Conservation (phyloP, 2,797 vertebrate genomes). For the Kryptopterus vitreolus region DNA sequence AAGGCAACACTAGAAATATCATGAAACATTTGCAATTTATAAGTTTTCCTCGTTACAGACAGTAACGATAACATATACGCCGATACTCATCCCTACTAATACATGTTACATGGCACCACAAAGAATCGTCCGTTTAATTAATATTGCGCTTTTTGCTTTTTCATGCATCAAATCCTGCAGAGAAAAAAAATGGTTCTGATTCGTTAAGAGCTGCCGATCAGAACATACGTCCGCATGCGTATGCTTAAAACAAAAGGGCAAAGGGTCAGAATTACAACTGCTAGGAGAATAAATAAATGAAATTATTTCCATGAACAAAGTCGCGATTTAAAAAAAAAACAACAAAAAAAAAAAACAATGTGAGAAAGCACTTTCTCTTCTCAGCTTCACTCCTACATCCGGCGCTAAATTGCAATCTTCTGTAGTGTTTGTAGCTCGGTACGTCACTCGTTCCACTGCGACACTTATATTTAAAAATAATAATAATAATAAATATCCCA, state of each 20-base stretch:
- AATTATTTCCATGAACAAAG: constrained; percentile 1
- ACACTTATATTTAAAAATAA: constrained; percentile 36
- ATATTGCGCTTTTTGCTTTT: too few relatives aligned
- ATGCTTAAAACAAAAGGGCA: too few relatives aligned
- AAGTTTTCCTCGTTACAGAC: too few relatives aligned
- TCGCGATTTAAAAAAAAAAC: not conserved
- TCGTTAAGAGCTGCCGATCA: too few relatives aligned
- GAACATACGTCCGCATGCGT: not conserved
- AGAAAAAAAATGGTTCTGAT: not conserved
- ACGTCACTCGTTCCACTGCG: constrained; percentile 56
- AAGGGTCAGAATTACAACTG: too few relatives aligned
- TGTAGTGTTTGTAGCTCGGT: constrained; percentile 19
- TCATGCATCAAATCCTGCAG: not conserved
- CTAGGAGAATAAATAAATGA: constrained; percentile 19
- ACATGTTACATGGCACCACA: not conserved
- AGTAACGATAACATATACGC: too few relatives aligned
- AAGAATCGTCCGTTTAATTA: not conserved
- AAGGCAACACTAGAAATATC: too few relatives aligned
- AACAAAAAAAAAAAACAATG: not conserved
- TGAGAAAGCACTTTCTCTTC: not conserved
- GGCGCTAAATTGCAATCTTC: constrained; percentile 29
- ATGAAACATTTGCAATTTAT: too few relatives aligned
- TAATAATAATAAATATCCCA: constrained; percentile 53
- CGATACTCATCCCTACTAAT: too few relatives aligned
- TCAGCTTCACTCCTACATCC: constrained; percentile 1